Base-by-base conservation (phyloP, 2,888 invertebrate genomes). In the Eristalinus aeneus region DNA sequence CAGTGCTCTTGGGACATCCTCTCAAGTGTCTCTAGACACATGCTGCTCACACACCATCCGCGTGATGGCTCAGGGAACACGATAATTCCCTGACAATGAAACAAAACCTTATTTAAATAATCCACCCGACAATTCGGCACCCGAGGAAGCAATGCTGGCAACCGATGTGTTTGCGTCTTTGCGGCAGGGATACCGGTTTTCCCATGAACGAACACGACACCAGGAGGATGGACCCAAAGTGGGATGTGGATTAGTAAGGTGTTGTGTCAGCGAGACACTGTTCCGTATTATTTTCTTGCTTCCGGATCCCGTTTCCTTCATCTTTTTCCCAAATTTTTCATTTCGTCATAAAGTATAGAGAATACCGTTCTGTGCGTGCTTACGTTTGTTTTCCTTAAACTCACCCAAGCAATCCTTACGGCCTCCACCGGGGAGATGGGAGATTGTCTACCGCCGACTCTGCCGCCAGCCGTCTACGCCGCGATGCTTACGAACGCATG, bases 81-180 rank as follows among this genome's bases (percentile, higher is more conserved):
- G 22, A 27, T 56, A 63, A 63, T 63, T 63, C 34, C 34, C 34
- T 10, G 31, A 32, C 61, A 63, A 34, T 63, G 61, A 63, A 63
- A 32, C 61, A 63, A 63, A 63, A 32, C 61, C 61, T 8, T 32
- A 63, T 63, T 63, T 32, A 63, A 63, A 63, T 63, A 20, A 31
- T 32, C 34, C 34, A 63, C 61, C 31, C n/a, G 31, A 34, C 20
- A 63, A 58, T n/a, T 54, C 34, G 34, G 53, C n/a, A 53, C 8
- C 11, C 12, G 34, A 11, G 27, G 32, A 61, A 2, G 16, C 12
- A 61, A 16, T 9, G 56, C 9, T 1, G 10, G 10, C 56, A 22
- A 22, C 56, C n/a, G 39, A 39, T 16, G 39, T 39, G n/a, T n/a
- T 39, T 39, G 39, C 8, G 16, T 46, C 16, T 46, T 46, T 46